These are phyloP conservation scores for Bombus vancouverensis DNA, from an alignment of 1,140 invertebrate species.

Conservation along the genomic window DNA sequence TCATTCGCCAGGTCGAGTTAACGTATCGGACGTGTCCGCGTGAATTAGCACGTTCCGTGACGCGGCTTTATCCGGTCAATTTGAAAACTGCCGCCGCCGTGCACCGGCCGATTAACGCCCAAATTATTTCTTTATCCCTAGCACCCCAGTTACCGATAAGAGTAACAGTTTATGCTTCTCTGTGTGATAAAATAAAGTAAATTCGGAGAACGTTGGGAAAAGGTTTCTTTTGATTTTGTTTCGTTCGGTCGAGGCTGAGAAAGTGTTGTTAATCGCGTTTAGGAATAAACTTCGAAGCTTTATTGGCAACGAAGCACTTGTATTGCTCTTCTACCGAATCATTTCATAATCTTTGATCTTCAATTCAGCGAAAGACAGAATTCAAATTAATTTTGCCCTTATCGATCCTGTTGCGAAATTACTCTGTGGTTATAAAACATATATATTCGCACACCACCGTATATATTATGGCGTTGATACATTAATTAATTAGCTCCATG, in stretches of 20 bases:
- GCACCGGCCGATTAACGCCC: constrained; percentile 36
- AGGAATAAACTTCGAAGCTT: too few species aligned
- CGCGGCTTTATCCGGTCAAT: constrained; percentile 63
- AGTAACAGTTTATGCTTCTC: constrained; percentile 8
- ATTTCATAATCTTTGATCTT: too few species aligned
- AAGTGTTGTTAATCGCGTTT: too few species aligned
- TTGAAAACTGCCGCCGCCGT: constrained; percentile 51
- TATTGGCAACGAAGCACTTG: too few species aligned
- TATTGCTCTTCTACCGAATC: too few species aligned
- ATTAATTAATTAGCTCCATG: too few species aligned
- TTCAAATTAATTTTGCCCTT: too few species aligned
- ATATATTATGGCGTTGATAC: too few species aligned
- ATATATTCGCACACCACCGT: too few species aligned
- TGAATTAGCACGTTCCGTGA: constrained; percentile 62
- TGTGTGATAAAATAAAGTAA: neutral
- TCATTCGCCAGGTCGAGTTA: constrained; percentile 53
- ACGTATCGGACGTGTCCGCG: constrained; percentile 63
- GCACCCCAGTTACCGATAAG: neutral
- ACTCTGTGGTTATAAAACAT: too few species aligned
- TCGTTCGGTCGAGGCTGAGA: neutral
- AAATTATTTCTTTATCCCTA: constrained; percentile 50
- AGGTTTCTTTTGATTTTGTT: neutral
- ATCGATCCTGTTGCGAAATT: too few species aligned
- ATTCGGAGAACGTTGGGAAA: neutral
- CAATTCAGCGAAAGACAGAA: too few species aligned